Conservation (phyloP, 2,888 invertebrate species). For the Cryptocheilus praepositus region DNA sequence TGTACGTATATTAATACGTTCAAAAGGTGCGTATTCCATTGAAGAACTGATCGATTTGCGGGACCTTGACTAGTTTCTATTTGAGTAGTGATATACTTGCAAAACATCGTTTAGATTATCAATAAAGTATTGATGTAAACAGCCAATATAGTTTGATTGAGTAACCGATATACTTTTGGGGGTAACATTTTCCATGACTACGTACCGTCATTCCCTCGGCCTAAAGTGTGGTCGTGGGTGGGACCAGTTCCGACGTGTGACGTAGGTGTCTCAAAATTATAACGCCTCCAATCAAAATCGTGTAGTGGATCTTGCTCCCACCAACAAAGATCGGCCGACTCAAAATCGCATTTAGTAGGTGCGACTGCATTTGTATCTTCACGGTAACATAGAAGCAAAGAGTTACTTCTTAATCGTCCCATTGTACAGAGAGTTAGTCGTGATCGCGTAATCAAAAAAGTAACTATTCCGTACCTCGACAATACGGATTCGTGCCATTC, state of each 20-base stretch:
- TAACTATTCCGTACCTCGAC: constrained; percentile 77
- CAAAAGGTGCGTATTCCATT: no score
- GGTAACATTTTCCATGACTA: no score
- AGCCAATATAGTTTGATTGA: no score
- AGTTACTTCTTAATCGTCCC: background rate
- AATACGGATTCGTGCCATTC: constrained; percentile 82
- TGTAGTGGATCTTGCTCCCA: constrained; percentile 84
- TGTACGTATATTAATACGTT: no score
- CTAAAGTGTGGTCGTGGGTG: constrained; percentile 84
- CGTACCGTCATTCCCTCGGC: constrained; percentile 77
- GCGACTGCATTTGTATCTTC: constrained; percentile 71
- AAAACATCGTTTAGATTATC: no score
- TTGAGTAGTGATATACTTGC: no score
- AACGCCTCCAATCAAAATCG: constrained; percentile 85
- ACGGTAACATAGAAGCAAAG: background rate
- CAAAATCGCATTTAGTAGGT: constrained; percentile 81
- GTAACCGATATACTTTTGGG: no score
- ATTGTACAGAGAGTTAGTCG: background rate
- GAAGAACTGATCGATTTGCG: no score
- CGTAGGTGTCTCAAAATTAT: constrained; percentile 81
- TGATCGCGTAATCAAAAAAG: background rate
- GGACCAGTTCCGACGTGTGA: constrained; percentile 84
- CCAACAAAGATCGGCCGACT: constrained; percentile 82
- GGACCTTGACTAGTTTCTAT: no score
- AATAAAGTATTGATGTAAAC: no score